Conservation (phyloP, 2,113 vertebrate species). For the Strigops habroptila region DNA sequence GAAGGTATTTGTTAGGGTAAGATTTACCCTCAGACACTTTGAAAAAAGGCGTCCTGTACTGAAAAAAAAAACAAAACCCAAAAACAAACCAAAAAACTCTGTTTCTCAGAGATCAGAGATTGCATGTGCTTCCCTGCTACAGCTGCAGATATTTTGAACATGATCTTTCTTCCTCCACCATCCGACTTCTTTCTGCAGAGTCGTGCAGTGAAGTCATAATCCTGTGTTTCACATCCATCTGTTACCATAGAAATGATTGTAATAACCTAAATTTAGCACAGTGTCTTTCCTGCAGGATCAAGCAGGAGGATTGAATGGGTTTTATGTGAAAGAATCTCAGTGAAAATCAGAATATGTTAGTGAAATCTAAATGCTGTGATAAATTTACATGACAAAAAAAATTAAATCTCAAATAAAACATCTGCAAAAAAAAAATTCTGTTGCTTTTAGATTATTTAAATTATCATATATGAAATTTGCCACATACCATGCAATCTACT, state of each 20-base stretch:
- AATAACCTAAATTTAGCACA: constrained; percentile 65
- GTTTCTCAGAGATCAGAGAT: not conserved
- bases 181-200: constrained; percentile 50
- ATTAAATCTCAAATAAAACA: not conserved
- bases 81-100: not conserved
- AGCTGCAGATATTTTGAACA: constrained; percentile 45
- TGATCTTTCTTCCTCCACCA: constrained; percentile 22
- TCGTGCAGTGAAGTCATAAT: constrained; percentile 65
- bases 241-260: constrained; percentile 70
- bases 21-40: not conserved
- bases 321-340: constrained; percentile 24
- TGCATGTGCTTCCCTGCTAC: not conserved
- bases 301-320: constrained; percentile 38
- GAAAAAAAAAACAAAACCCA: not conserved
- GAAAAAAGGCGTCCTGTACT: not conserved
- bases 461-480: not conserved
- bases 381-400: constrained; percentile 5
- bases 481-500: not conserved
- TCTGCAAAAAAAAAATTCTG: not conserved
- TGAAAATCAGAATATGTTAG: not conserved
- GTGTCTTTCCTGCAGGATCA: constrained; percentile 57
- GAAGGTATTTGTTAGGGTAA: not conserved
- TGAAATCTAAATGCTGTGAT: not conserved
- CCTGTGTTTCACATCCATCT: constrained; percentile 67
- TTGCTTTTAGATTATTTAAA: not conserved